Evolutionary conservation across 2,888 invertebrate genomes (phyloP).

Genomic region (Cephus pygmeus): DNA sequence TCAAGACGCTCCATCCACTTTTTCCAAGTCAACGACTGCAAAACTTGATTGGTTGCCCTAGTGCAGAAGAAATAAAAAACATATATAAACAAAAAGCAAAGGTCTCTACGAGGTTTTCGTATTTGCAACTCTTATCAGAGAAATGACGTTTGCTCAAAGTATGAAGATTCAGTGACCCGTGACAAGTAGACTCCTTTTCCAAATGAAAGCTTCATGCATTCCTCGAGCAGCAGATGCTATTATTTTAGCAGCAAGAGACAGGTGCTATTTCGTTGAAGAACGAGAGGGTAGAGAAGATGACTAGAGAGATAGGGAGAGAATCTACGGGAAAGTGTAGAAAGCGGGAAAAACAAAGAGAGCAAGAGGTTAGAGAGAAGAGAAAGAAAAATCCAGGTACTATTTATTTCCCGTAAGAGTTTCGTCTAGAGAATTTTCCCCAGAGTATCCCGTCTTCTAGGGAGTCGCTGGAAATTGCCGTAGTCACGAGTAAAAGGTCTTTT

Average conservation of each 20-base stretch:
- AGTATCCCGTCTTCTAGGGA: background rate
- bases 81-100: background rate
- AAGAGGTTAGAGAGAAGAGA: background rate
- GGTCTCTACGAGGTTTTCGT: background rate
- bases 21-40: background rate
- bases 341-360: background rate
- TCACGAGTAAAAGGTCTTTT: background rate
- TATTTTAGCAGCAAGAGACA: background rate
- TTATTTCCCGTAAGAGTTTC: constrained; percentile 3
- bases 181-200: background rate
- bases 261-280: background rate
- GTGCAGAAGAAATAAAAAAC: background rate
- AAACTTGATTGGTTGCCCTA: background rate
- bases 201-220: background rate
- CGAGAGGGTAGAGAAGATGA: background rate
- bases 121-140: background rate
- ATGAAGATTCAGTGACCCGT: background rate
- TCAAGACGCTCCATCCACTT: background rate
- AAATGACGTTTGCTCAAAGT: background rate
- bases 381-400: background rate
- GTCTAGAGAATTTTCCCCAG: background rate
- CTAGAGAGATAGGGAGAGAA: background rate
- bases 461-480: background rate
- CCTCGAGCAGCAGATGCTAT: background rate
- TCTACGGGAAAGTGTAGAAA: background rate